Percentiles rank a stretch among this genome's conserved stretches.
Conservation (phyloP, 2,797 vertebrate genomes). For the Manis pentadactyla region DNA sequence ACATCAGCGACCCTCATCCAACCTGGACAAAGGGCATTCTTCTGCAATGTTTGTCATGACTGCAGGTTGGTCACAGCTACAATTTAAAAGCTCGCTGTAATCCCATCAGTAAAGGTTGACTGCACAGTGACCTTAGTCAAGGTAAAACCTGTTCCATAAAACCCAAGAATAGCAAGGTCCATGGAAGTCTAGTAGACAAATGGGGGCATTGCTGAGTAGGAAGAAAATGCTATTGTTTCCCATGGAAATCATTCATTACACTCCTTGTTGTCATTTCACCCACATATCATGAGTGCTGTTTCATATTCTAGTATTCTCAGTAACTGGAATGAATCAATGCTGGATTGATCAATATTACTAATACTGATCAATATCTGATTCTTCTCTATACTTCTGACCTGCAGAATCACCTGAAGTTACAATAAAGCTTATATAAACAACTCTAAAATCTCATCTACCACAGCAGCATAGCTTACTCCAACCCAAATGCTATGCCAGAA, state of each 20-base stretch:
- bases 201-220: not conserved
- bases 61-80: conserved; percentile 19
- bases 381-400: not conserved
- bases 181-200: conserved; percentile 9
- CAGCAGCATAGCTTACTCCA: not conserved
- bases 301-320: conserved; percentile 29
- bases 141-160: conserved; percentile 2
- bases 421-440: not conserved
- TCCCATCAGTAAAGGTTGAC: conserved; percentile 21
- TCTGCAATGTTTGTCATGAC: not conserved
- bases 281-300: not conserved
- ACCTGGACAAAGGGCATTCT: conserved; percentile 40
- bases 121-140: conserved; percentile 26
- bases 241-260: not conserved
- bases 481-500: not conserved
- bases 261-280: not conserved
- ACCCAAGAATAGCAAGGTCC: not conserved
- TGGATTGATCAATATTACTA: not conserved
- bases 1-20: not conserved
- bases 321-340: not conserved
- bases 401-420: not conserved
- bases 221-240: not conserved
- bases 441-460: not conserved
- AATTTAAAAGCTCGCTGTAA: not conserved
- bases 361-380: not conserved